Conservation (phyloP, 2,797 vertebrate genomes). For the Gymnothorax javanicus region DNA sequence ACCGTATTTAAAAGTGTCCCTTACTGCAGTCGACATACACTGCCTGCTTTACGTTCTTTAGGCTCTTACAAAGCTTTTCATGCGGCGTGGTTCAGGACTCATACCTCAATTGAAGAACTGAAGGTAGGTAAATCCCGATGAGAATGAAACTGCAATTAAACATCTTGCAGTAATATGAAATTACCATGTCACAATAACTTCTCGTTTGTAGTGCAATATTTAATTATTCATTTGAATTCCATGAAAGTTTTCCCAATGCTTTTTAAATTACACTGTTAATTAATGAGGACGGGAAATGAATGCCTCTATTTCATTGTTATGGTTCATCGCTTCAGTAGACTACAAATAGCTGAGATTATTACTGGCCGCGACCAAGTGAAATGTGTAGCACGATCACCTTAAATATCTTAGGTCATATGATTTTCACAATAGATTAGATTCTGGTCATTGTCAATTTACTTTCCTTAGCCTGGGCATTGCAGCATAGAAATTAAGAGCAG, state of each 20-base stretch:
- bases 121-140: conserved; percentile 26
- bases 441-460: background rate
- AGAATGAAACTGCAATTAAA: background rate
- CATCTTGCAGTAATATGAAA: background rate
- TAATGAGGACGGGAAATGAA: background rate
- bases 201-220: background rate
- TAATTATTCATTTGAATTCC: background rate
- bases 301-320: background rate
- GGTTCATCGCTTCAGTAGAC: background rate
- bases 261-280: background rate
- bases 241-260: background rate
- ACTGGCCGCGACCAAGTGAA: background rate
- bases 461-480: background rate
- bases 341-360: background rate
- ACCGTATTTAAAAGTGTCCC: conserved; percentile 57
- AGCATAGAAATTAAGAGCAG: background rate
- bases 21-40: conserved; percentile 45
- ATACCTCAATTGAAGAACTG: background rate
- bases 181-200: background rate
- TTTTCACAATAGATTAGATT: background rate
- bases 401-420: background rate
- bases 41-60: conserved; percentile 21
- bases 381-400: background rate
- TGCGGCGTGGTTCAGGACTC: conserved; percentile 4
- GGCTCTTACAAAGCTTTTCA: conserved; percentile 32